Percentiles rank a stretch among this genome's conserved stretches.
phyloP scores from a whole-genome alignment of 2,888 invertebrate species.

The Thymelicus acteon region DNA sequence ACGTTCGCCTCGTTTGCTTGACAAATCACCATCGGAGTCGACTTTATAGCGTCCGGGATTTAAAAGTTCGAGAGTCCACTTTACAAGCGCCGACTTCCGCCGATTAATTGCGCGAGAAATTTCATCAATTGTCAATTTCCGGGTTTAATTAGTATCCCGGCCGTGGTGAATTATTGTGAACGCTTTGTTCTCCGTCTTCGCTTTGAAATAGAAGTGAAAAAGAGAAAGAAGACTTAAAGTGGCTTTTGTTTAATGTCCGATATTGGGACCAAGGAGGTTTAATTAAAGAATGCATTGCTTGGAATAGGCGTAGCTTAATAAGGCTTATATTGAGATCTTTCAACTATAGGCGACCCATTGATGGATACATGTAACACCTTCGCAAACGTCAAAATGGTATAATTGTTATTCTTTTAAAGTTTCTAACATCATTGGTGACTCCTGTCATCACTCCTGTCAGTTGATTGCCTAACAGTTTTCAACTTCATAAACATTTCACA shows the following conservation, averaged over 20 bases:
- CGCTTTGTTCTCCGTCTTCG: constrained; percentile 23
- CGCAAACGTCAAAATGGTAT: too few relatives aligned
- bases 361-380: too few relatives aligned
- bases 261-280: constrained; percentile 15
- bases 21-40: constrained; percentile 43
- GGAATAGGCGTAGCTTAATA: neutral
- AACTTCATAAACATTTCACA: too few relatives aligned
- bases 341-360: neutral
- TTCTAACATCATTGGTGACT: too few relatives aligned
- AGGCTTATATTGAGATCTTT: constrained; percentile 5
- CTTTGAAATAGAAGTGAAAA: constrained; percentile 6
- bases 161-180: constrained; percentile 26
- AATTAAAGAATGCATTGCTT: constrained; percentile 16
- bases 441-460: too few relatives aligned
- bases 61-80: constrained; percentile 42
- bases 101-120: constrained; percentile 29
- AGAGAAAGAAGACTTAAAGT: neutral
- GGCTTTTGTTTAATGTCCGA: constrained; percentile 12
- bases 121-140: constrained; percentile 34
- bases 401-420: too few relatives aligned
- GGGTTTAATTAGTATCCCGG: constrained; percentile 31
- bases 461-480: too few relatives aligned
- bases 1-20: constrained; percentile 44
- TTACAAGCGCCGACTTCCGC: constrained; percentile 31
- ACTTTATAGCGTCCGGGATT: constrained; percentile 43